Conservation (phyloP, 1,140 invertebrate genomes). For the Bombyx mandarina region DNA sequence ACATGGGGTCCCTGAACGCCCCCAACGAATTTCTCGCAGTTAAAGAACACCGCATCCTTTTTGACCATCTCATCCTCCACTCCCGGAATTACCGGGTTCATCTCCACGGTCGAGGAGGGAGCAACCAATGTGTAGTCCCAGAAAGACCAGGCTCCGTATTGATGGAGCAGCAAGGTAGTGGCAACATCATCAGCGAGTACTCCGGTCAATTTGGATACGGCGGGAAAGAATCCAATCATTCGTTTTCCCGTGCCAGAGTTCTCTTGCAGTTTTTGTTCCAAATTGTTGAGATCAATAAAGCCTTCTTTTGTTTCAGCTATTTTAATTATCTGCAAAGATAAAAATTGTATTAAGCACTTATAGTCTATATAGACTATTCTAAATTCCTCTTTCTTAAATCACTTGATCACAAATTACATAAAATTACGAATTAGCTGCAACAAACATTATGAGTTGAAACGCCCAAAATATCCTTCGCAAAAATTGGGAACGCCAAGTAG, state of each 20-base stretch:
- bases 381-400: too few relatives aligned
- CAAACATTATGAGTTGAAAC: too few relatives aligned
- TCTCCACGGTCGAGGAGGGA: slow-evolving; percentile 85
- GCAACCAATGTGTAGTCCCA: slow-evolving; percentile 94
- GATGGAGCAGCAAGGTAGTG: slow-evolving; percentile 86
- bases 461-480: too few relatives aligned
- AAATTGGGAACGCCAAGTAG: too few relatives aligned
- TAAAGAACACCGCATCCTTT: slow-evolving; percentile 94
- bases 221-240: slow-evolving; percentile 89
- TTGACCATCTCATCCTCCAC: slow-evolving; percentile 79
- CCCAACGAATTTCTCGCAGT: slow-evolving; percentile 92
- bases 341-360: neutral
- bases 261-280: slow-evolving; percentile 80
- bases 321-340: slow-evolving; percentile 77
- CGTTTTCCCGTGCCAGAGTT: slow-evolving; percentile 71
- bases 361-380: too few relatives aligned
- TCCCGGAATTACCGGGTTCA: slow-evolving; percentile 83
- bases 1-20: slow-evolving; percentile 88
- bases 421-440: too few relatives aligned
- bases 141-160: slow-evolving; percentile 86
- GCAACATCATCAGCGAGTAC: slow-evolving; percentile 86
- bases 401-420: too few relatives aligned
- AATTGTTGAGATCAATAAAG: slow-evolving; percentile 82
- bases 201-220: slow-evolving; percentile 92
- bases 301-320: slow-evolving; percentile 85